Conservation (phyloP, 2,888 invertebrate genomes). For the Polymixis flavicincta region DNA sequence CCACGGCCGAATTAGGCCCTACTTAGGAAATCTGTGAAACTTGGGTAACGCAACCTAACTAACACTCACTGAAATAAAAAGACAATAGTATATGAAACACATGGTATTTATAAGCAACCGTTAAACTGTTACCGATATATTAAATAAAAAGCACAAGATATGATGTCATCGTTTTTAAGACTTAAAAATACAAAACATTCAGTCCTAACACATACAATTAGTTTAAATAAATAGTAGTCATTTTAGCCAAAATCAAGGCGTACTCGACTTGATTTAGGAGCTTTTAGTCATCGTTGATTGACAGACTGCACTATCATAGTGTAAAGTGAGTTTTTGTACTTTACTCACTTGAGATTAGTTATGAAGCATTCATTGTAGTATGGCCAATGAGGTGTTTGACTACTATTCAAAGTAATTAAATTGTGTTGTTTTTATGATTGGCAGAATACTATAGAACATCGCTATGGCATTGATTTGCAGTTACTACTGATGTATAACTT, state of each 20-base stretch:
- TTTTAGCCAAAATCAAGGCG: constrained; percentile 23
- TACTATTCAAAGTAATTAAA: neutral
- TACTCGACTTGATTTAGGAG: neutral
- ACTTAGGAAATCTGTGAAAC: neutral
- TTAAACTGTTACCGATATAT: neutral
- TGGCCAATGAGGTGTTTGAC: constrained; percentile 20
- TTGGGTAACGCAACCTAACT: neutral
- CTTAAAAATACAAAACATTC: neutral
- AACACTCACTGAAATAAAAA: neutral
- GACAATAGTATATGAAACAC: neutral
- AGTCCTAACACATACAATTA: neutral
- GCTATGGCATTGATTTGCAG: neutral
- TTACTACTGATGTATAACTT: neutral
- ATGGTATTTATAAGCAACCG: neutral
- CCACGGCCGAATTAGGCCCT: neutral
- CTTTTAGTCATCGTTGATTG: neutral
- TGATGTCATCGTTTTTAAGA: neutral
- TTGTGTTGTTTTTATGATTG: neutral
- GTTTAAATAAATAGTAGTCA: neutral
- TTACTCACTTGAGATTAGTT: constrained; percentile 28
- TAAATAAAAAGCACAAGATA: constrained; percentile 1
- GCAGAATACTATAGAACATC: neutral
- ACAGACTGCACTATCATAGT: neutral
- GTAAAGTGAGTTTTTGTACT: neutral
- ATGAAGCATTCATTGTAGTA: neutral